Evolutionary conservation across 2,888 invertebrate genomes (phyloP).

Genomic region (Sarcophaga caerulescens): DNA sequence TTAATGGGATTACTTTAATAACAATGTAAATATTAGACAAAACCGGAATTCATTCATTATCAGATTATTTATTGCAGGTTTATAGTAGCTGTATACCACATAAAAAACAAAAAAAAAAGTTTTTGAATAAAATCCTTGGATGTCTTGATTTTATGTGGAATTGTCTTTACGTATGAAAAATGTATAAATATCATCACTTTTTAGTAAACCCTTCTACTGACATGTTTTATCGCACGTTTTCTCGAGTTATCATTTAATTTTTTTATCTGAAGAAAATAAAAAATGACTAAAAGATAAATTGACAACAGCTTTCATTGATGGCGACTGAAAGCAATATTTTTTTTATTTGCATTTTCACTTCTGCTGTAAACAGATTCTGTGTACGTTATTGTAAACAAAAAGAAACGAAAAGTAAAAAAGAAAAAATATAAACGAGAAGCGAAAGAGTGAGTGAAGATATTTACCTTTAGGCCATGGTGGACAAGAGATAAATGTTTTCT

Average conservation of each 20-base stretch:
- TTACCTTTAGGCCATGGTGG: constrained; percentile 40
- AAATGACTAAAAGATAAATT: constrained; percentile 23
- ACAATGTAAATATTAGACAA: too few species aligned
- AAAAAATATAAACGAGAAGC: background rate
- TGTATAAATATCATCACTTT: background rate
- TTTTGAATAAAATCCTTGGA: too few species aligned
- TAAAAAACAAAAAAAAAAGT: too few species aligned
- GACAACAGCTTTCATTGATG: constrained; percentile 57
- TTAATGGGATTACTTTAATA: too few species aligned
- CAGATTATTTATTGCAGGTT: too few species aligned
- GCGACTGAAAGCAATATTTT: constrained; percentile 44
- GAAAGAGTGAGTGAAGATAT: constrained; percentile 14
- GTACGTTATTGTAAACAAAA: constrained; percentile 12
- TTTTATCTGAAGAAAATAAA: background rate
- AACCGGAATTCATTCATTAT: too few species aligned
- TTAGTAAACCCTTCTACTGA: background rate
- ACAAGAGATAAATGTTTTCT: constrained; percentile 49
- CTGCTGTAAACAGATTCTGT: constrained; percentile 4
- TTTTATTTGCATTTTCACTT: constrained; percentile 36
- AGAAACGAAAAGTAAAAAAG: constrained; percentile 2
- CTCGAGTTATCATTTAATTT: constrained; percentile 26
- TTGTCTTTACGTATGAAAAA: background rate
- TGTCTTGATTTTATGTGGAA: background rate
- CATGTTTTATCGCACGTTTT: constrained; percentile 2
- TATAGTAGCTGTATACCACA: too few species aligned